These are phyloP conservation scores for Arenicola marina DNA, from an alignment of 2,888 invertebrate genomes.

Conservation along the genomic window DNA sequence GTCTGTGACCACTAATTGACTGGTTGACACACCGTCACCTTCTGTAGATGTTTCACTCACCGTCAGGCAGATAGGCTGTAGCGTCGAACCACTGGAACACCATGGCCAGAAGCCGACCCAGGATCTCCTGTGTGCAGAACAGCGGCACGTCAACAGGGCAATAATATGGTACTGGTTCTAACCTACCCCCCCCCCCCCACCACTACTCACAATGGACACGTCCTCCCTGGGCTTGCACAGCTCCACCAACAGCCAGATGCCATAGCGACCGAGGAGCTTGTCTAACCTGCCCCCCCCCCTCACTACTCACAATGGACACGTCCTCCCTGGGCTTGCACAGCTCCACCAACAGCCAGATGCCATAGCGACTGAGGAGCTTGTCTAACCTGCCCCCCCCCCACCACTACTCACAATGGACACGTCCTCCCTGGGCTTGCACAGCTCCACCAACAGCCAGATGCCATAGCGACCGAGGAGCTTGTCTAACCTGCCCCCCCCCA, in stretches of 20 bases:
- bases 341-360: conserved; percentile 95
- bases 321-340: conserved; percentile 68
- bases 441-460: conserved; percentile 94
- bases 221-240: conserved; percentile 68
- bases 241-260: conserved; percentile 95
- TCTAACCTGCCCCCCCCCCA: too few species aligned
- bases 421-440: conserved; percentile 67
- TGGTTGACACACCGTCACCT: too few species aligned
- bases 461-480: conserved; percentile 72
- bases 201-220: too few species aligned
- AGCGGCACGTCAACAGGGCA: too few species aligned
- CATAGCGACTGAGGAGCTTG: conserved; percentile 70
- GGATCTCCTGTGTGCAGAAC: conserved; percentile 61
- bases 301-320: conserved; percentile 39
- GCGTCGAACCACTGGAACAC: conserved; percentile 99
- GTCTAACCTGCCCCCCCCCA: too few species aligned
- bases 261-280: conserved; percentile 70
- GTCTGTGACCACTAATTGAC: too few species aligned
- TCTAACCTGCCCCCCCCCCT: conserved; percentile 51
- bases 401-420: too few species aligned
- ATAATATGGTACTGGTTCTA: too few species aligned
- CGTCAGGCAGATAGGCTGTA: conserved; percentile 94
- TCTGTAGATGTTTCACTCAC: too few species aligned
- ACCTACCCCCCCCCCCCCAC: too few species aligned
- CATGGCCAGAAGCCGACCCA: conserved; percentile 92